Conservation (phyloP, 1,140 invertebrate species). For the Aradophagus sp. region DNA sequence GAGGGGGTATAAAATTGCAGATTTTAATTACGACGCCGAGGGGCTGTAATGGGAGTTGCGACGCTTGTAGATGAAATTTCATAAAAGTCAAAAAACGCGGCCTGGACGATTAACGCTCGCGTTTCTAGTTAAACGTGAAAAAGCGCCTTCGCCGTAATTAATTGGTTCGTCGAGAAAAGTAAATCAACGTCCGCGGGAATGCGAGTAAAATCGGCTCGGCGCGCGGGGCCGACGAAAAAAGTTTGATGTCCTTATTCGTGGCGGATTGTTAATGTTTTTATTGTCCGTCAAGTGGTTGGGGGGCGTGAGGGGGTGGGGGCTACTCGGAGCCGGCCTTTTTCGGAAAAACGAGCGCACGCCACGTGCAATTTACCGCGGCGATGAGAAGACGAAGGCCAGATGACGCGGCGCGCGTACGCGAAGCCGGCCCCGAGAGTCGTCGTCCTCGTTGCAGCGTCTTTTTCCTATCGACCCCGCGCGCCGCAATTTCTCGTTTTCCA, state of each 20-base stretch:
- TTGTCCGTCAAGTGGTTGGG: slow-evolving; percentile 36
- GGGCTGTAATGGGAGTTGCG: too few relatives aligned
- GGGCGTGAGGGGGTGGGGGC: slow-evolving; percentile 12
- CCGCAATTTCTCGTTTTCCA: slow-evolving; percentile 29
- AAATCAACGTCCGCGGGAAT: slow-evolving; percentile 50
- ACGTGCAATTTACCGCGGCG: slow-evolving; percentile 52
- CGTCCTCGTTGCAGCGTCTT: slow-evolving; percentile 36
- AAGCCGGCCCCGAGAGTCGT: slow-evolving; percentile 44
- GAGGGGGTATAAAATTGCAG: too few relatives aligned
- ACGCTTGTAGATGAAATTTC: not conserved
- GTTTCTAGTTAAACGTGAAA: slow-evolving; percentile 44
- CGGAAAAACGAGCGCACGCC: slow-evolving; percentile 56
- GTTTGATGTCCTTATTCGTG: slow-evolving; percentile 55
- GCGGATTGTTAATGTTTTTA: slow-evolving; percentile 48
- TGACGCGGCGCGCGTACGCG: slow-evolving; percentile 38
- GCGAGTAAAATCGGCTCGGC: slow-evolving; percentile 41
- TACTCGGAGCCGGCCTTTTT: slow-evolving; percentile 54
- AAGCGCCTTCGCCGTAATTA: slow-evolving; percentile 38
- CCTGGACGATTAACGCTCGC: slow-evolving; percentile 31
- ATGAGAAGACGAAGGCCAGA: slow-evolving; percentile 52
- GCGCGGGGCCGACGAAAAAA: too few relatives aligned
- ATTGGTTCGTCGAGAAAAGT: slow-evolving; percentile 47
- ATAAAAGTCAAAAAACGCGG: slow-evolving; percentile 9
- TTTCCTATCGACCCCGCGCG: slow-evolving; percentile 22
- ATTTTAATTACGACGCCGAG: too few relatives aligned